A percentile compares a stretch with the other conserved stretches of the same genome.
These are phyloP conservation scores for Astyanax mexicanus DNA, from an alignment of 2,797 vertebrate genomes.

Conservation along the genomic window DNA sequence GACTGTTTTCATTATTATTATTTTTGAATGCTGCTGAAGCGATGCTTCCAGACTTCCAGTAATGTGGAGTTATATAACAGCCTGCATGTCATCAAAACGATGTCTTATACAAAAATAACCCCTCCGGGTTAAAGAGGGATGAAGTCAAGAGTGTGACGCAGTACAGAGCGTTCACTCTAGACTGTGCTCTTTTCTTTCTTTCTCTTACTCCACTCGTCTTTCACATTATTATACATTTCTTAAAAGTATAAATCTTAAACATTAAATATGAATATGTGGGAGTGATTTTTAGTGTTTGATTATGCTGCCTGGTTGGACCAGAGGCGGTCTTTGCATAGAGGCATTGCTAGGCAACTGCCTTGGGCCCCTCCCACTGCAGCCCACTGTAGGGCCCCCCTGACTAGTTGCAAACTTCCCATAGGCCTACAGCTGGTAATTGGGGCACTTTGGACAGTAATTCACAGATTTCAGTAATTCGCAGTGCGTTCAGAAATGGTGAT, in stretches of 20 bases:
- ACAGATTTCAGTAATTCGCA: too few relatives aligned
- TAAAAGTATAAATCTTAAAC: not conserved
- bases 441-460: too few relatives aligned
- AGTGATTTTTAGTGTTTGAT: not conserved
- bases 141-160: not conserved
- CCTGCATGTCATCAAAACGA: not conserved
- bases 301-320: not conserved
- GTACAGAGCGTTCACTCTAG: not conserved
- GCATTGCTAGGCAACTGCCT: too few relatives aligned
- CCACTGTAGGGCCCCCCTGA: too few relatives aligned
- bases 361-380: too few relatives aligned
- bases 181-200: not conserved
- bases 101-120: conserved; percentile 5
- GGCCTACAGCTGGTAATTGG: too few relatives aligned
- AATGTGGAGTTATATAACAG: conserved; percentile 5
- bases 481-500: too few relatives aligned
- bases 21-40: not conserved
- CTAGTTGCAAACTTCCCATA: too few relatives aligned
- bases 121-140: not conserved
- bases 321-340: too few relatives aligned
- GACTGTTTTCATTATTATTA: not conserved
- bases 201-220: not conserved
- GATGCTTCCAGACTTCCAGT: not conserved
- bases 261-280: not conserved
- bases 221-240: not conserved